Percentiles rank a stretch among this genome's conserved stretches.
phyloP scores from a whole-genome alignment of 2,888 invertebrate species.

The Oligia strigilis region DNA sequence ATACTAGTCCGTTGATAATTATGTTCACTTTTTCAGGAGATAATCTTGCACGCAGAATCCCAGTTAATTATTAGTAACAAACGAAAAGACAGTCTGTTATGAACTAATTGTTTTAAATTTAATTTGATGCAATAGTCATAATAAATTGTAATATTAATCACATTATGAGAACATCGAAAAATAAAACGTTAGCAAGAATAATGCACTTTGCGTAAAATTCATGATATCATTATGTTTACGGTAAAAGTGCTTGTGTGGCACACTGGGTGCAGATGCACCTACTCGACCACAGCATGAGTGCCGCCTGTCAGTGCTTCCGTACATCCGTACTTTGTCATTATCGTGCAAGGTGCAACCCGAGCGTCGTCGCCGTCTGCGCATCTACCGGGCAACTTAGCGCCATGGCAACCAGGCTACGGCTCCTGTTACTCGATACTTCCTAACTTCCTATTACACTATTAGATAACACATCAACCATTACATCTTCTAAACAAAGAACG shows the following conservation, averaged over 20 bases:
- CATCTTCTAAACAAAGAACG: constrained; percentile 35
- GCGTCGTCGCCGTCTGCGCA: constrained; percentile 29
- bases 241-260: constrained; percentile 34
- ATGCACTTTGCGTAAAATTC: constrained; percentile 20
- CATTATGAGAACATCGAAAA: constrained; percentile 22
- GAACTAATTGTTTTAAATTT: background rate
- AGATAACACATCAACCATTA: constrained; percentile 48
- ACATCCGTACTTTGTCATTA: constrained; percentile 64
- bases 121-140: constrained; percentile 16
- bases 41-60: background rate
- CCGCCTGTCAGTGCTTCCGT: constrained; percentile 46
- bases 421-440: constrained; percentile 71
- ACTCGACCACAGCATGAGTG: constrained; percentile 18
- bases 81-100: background rate
- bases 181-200: constrained; percentile 6
- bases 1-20: background rate
- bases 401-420: constrained; percentile 75
- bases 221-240: constrained; percentile 36
- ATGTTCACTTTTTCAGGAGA: background rate
- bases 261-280: constrained; percentile 36
- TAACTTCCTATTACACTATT: constrained; percentile 68
- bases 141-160: constrained; percentile 19
- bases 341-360: constrained; percentile 60
- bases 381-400: constrained; percentile 68
- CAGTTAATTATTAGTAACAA: background rate